Conservation (phyloP, 2,797 vertebrate genomes). For the Myripristis murdjan region DNA sequence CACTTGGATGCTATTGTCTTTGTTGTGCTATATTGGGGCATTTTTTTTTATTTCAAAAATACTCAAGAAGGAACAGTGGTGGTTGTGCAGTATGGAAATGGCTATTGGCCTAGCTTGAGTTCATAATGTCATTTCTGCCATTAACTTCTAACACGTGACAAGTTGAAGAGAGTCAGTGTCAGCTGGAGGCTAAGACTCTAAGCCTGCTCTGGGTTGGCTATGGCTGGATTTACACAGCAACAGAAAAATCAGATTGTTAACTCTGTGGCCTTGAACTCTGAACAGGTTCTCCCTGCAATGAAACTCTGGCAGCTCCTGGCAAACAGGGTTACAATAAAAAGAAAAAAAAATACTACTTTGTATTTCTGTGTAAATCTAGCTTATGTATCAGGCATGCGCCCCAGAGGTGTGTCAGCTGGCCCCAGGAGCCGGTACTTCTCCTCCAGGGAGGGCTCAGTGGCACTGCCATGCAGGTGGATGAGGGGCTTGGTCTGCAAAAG, state of each 20-base stretch:
- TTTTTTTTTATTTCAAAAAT: constrained; percentile 58
- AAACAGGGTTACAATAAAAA: constrained; percentile 57
- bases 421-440: constrained; percentile 90
- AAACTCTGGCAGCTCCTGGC: constrained; percentile 46
- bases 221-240: constrained; percentile 60
- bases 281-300: constrained; percentile 41
- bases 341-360: constrained; percentile 24
- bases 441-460: constrained; percentile 77
- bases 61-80: constrained; percentile 43
- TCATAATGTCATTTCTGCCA: constrained; percentile 41
- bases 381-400: constrained; percentile 89
- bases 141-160: constrained; percentile 42
- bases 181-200: constrained; percentile 63
- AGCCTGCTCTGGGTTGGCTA: constrained; percentile 52
- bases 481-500: constrained; percentile 91
- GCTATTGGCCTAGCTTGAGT: constrained; percentile 24
- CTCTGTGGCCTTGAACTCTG: constrained; percentile 38
- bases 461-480: constrained; percentile 87
- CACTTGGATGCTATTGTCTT: constrained; percentile 55
- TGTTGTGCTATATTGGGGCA: constrained; percentile 84
- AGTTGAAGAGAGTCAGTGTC: constrained; percentile 52
- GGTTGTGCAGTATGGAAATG: constrained; percentile 57
- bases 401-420: constrained; percentile 85
- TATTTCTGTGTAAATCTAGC: constrained; percentile 60
- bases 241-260: constrained; percentile 43